Conservation (phyloP, 1,140 invertebrate species). For the Hylaeus volcanicus region DNA sequence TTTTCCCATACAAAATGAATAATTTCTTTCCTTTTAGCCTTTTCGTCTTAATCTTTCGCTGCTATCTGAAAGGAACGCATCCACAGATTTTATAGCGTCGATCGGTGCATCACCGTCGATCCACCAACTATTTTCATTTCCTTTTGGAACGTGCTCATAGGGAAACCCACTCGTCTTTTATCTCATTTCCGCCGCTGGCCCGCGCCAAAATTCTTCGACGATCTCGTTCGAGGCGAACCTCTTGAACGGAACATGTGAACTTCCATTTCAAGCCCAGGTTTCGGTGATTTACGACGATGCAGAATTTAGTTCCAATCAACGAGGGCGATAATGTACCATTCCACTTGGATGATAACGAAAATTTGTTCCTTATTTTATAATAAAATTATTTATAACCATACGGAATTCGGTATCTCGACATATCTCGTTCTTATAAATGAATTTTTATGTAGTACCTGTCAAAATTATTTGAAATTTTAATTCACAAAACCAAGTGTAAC, state of each 20-base stretch:
- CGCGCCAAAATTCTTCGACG: slow-evolving; percentile 1
- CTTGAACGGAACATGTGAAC: background rate
- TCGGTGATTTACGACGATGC: background rate
- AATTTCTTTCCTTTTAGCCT: too few species aligned
- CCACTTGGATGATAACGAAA: background rate
- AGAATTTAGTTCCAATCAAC: background rate
- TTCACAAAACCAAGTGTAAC: too few species aligned
- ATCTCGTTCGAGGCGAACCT: background rate
- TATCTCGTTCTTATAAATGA: too few species aligned
- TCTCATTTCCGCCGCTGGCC: background rate
- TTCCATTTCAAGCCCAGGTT: background rate
- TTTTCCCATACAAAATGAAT: too few species aligned
- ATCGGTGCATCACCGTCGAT: background rate
- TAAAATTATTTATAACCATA: too few species aligned
- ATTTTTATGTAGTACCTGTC: too few species aligned
- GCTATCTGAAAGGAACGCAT: slow-evolving; percentile 24
- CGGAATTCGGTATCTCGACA: too few species aligned
- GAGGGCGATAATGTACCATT: background rate
- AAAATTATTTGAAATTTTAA: too few species aligned
- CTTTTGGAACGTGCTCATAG: slow-evolving; percentile 10
- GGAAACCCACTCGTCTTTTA: background rate
- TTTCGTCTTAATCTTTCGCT: background rate
- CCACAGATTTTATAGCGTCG: slow-evolving; percentile 28
- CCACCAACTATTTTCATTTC: slow-evolving; percentile 30
- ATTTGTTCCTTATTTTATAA: too few species aligned